phyloP scores from a whole-genome alignment of 2,888 invertebrate species.

The Helleia helle region DNA sequence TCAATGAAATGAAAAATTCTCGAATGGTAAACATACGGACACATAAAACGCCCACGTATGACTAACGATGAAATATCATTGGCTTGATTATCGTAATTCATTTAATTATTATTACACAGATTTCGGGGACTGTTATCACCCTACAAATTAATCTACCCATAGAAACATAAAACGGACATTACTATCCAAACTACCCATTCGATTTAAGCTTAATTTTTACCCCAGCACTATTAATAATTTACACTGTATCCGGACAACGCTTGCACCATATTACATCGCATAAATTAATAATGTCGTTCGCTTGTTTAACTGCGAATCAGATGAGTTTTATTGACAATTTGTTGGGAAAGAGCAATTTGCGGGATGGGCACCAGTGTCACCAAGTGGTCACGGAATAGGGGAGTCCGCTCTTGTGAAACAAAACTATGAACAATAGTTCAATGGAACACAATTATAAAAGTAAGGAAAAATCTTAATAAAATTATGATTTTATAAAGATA shows the following conservation, averaged over 20 bases:
- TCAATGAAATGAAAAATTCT: not conserved
- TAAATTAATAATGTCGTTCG: slow-evolving; percentile 73
- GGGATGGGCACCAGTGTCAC: slow-evolving; percentile 64
- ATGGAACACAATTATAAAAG: too few species aligned
- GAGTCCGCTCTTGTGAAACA: slow-evolving; percentile 23
- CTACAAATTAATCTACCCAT: slow-evolving; percentile 61
- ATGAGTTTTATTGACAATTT: slow-evolving; percentile 75
- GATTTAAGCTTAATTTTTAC: slow-evolving; percentile 73
- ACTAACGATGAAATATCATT: slow-evolving; percentile 1
- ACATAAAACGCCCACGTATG: not conserved
- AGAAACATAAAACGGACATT: slow-evolving; percentile 65
- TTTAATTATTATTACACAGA: slow-evolving; percentile 25
- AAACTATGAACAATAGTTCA: slow-evolving; percentile 17
- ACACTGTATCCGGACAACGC: slow-evolving; percentile 67
- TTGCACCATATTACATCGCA: slow-evolving; percentile 72
- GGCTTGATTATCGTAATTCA: slow-evolving; percentile 10
- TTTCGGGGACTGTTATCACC: slow-evolving; percentile 36
- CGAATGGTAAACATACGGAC: not conserved
- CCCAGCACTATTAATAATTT: slow-evolving; percentile 73
- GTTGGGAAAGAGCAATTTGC: slow-evolving; percentile 72
- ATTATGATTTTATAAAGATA: too few species aligned
- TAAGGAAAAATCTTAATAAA: too few species aligned
- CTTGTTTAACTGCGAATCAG: slow-evolving; percentile 74
- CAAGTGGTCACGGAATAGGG: slow-evolving; percentile 68
- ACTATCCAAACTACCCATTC: slow-evolving; percentile 68